Percentiles rank a stretch among this genome's conserved stretches.
Conservation (phyloP, 2,797 vertebrate species). For the Micropoecilia bifurca region DNA sequence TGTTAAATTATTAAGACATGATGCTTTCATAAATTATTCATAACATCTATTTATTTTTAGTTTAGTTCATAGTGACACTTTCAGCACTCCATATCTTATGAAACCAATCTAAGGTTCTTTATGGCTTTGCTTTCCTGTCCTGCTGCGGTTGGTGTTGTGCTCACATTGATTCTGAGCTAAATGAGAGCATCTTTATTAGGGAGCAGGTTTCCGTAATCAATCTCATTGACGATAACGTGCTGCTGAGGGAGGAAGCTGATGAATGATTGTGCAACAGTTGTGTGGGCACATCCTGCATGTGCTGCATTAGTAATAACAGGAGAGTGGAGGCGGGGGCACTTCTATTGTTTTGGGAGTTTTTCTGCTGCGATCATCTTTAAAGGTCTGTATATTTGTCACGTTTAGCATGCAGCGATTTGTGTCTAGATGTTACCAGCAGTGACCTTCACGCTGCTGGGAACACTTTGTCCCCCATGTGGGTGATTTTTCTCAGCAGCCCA, state of each 20-base stretch:
- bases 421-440: neutral
- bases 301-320: conserved; percentile 24
- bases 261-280: conserved; percentile 14
- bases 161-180: conserved; percentile 39
- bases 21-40: neutral
- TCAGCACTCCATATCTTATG: neutral
- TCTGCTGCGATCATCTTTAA: conserved; percentile 17
- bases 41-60: neutral
- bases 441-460: conserved; percentile 28
- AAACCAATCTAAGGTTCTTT: neutral
- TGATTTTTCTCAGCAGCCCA: conserved; percentile 23
- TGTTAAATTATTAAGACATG: neutral
- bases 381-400: conserved; percentile 16
- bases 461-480: conserved; percentile 7
- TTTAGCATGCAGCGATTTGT: conserved; percentile 6
- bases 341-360: conserved; percentile 16
- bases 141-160: conserved; percentile 10
- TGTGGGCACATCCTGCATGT: conserved; percentile 19
- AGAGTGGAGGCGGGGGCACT: conserved; percentile 27
- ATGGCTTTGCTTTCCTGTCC: conserved; percentile 14
- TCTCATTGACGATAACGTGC: conserved; percentile 25
- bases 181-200: conserved; percentile 43
- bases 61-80: neutral
- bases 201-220: conserved; percentile 26
- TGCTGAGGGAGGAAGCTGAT: neutral